Base-by-base conservation (phyloP, 1,140 invertebrate species). In the Drosophila equinoxialis region DNA sequence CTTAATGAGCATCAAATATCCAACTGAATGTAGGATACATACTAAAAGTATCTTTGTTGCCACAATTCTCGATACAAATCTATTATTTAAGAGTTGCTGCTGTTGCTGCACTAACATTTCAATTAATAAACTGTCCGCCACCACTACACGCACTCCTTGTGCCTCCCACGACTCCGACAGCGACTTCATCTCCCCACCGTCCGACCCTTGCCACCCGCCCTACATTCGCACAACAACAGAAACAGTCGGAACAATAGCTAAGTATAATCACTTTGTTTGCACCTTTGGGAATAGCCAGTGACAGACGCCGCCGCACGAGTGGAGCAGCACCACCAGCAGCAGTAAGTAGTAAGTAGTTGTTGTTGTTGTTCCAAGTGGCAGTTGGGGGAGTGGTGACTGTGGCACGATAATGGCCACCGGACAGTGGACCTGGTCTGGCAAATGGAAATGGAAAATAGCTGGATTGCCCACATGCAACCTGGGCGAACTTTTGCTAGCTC, bases 211-310 rank as follows among this genome's bases (percentile, higher is more conserved):
- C 30, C 30, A 30, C 6, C 45, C 62, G n/a, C 74, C 71, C 74
- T 74, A 71, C 75, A 64, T 70, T 69, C 39, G 17, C 33, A 65
- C 62, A 45, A 64, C 42, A 37, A 26, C 11, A 64, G 58, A 81
- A 70, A 67, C 67, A 79, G 80, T 81, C 74, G 77, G 85, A 89
- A 84, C 81, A 90, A 89, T 90, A 79, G 84, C 71, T 78, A 90
- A 90, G 84, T 90, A 89, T 89, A 89, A 89, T 89, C 84, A 89
- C 84, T 89, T 89, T 89, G 84, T 89, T 89, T 89, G 85, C 85
- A 89, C 84, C 84, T 89, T 76, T 89, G 84, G 84, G 84, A 89
- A 89, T 89, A 81, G 57, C 61, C 84, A 84, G 84, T 84, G 84
- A 87, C 84, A 89, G 84, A 89, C 84, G 71, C 77, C 76, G 68